Base-by-base conservation (phyloP, 2,797 vertebrate genomes). In the Onychomys torridus region DNA sequence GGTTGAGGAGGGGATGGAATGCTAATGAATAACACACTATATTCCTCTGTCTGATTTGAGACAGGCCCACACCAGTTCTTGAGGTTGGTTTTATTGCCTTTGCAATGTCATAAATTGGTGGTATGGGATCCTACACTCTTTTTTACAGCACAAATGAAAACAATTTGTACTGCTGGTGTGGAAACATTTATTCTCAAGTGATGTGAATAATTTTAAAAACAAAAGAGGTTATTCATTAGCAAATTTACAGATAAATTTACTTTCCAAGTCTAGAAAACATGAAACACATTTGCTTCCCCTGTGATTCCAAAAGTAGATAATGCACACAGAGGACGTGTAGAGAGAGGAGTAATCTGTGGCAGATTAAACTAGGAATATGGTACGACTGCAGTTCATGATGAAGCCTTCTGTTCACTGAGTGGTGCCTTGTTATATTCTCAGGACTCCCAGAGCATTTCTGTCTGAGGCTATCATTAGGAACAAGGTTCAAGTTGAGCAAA, bases 241-340 rank as follows among this genome's bases (percentile, higher is more conserved):
- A 92, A 69, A 81, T 96, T 83, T 95, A 76, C 88, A 81, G 89
- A 46, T 52, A 59, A 61, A 79, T 92, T 78, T 65, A 75, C 71
- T 96, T 96, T 81, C 43, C 40, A 73, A 82, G 63, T 23, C 34
- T 95, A 34, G 79, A 93, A 96, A 90, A 75, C 1, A 2, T 10
- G 21, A 32, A 90, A n/a, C 23, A 40, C 6, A 2, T 55, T 76
- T 75, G 29, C 40, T 34, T 94, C 6, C 43, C 32, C 3, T 59
- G 6, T 43, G 65, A 94, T 49, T 86, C 21, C 63, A 91, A 84
- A 91, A 71, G 49, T 25, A 9, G 37, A 14, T 85, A 52, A 37
- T 29, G 21, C 19, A 73, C 29, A 76, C 79, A 93, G 59, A 81
- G 2, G 8, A 76, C 19, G 27, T 14, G 17, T 85, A n/a, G 19